phyloP scores from a whole-genome alignment of 2,797 vertebrate species.

The Mormyrops boulengeri region DNA sequence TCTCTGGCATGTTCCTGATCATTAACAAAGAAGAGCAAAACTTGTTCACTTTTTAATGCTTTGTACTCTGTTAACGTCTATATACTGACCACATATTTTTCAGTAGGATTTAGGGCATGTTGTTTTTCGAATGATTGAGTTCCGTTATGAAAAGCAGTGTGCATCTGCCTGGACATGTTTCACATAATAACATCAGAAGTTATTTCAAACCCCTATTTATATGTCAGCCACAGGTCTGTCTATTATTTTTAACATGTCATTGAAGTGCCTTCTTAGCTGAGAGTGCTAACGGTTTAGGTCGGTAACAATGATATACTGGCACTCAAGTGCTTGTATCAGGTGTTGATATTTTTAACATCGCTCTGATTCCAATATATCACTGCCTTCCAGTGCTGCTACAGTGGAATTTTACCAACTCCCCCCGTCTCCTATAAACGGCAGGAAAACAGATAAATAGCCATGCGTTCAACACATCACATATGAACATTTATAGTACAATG shows the following conservation, averaged over 20 bases:
- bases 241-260: constrained; percentile 19
- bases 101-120: background rate
- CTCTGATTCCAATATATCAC: constrained; percentile 16
- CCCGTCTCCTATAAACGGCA: background rate
- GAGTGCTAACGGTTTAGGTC: constrained; percentile 32
- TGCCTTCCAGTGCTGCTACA: background rate
- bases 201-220: background rate
- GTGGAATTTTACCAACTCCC: background rate
- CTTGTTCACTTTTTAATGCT: background rate
- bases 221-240: background rate
- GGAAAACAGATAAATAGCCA: background rate
- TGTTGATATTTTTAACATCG: constrained; percentile 26
- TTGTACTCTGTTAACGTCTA: background rate
- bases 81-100: background rate
- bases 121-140: background rate
- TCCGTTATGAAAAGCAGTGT: background rate
- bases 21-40: background rate
- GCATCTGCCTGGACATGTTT: background rate
- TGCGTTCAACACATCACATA: background rate
- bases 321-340: background rate
- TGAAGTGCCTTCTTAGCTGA: constrained; percentile 9
- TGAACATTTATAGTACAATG: background rate
- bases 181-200: background rate
- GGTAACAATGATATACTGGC: constrained; percentile 27
- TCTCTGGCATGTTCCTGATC: background rate